Base-by-base conservation (phyloP, 2,113 vertebrate species). In the Bubo scandiacus region DNA sequence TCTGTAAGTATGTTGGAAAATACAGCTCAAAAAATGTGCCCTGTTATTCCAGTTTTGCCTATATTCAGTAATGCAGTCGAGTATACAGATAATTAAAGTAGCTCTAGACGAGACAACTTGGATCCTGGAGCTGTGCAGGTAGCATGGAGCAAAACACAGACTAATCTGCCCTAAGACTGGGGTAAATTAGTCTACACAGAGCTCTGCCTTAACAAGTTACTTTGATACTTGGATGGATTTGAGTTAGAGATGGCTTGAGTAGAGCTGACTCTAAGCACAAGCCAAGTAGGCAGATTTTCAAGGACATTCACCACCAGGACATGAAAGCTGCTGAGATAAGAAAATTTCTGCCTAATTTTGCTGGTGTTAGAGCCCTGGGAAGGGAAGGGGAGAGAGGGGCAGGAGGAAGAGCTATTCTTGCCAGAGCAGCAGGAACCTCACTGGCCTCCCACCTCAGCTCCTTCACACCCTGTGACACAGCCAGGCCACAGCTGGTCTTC, bases 221-320 rank as follows among this genome's bases (percentile, higher is more conserved):
- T 85, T 94, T 65, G 87, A 82, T 92, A 89, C 66, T 91, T 81
- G n/a, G 66, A 65, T 93, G 58, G 62, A 81, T 93, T 72, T 92
- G 58, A 42, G 70, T 85, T 93, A 88, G 74, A 93, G 49, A 54
- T 86, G 87, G 58, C 66, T 95, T 65, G 85, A 88, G 78, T 85
- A 88, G 74, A 92, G 81, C 66, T 93, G 81, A 85, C 58, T 93
- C 74, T 68, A 91, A 93, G 84, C 62, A 93, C 34, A 80, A 88
- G 85, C 81, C 90, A 94, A 94, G 87, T n/a, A 93, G 93, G 78
- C 90, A 92, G 62, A 90, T 96, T 95, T 96, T 95, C 94, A 96
- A 97, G 94, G 94, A 49, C 81, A 82, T 80, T 93, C 81, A 88
- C 89, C 62, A 84, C 62, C 71, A 91, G 81, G 65, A 96, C 74